phyloP scores from a whole-genome alignment of 1,140 invertebrate species.

The Pararge aegeria region DNA sequence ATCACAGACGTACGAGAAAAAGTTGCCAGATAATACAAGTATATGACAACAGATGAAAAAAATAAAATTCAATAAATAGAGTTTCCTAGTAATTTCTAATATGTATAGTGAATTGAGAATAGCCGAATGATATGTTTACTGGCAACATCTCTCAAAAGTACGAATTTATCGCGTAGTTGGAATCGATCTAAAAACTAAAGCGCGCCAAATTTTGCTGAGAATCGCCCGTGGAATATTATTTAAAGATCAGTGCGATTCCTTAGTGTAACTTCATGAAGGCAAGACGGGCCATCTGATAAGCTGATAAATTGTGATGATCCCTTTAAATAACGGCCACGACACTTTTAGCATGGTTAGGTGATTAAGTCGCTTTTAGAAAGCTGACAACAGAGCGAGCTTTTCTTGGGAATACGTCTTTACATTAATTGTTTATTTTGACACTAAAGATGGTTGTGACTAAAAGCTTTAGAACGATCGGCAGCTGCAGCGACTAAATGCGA shows the following conservation, averaged over 20 bases:
- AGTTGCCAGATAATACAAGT: background rate
- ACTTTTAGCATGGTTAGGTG: too few species aligned
- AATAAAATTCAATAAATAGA: conserved; percentile 25
- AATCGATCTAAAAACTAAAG: conserved; percentile 27
- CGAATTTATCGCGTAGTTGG: conserved; percentile 72
- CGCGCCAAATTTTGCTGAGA: conserved; percentile 30
- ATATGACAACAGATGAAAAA: conserved; percentile 33
- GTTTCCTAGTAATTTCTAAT: conserved; percentile 51
- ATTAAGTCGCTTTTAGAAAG: too few species aligned
- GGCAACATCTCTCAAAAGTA: conserved; percentile 69
- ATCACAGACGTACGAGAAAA: too few species aligned
- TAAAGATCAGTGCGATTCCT: conserved; percentile 1
- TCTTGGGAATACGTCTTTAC: too few species aligned
- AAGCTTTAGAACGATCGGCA: too few species aligned
- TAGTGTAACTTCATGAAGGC: background rate
- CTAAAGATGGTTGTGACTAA: too few species aligned
- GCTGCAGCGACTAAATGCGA: too few species aligned
- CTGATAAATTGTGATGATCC: background rate
- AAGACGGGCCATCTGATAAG: background rate
- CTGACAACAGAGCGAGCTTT: too few species aligned
- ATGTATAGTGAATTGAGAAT: conserved; percentile 68
- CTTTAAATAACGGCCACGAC: background rate
- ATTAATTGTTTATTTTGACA: too few species aligned
- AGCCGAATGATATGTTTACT: conserved; percentile 77
- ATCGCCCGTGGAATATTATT: conserved; percentile 30